Conservation (phyloP, 2,797 vertebrate species). For the Brotula barbata region DNA sequence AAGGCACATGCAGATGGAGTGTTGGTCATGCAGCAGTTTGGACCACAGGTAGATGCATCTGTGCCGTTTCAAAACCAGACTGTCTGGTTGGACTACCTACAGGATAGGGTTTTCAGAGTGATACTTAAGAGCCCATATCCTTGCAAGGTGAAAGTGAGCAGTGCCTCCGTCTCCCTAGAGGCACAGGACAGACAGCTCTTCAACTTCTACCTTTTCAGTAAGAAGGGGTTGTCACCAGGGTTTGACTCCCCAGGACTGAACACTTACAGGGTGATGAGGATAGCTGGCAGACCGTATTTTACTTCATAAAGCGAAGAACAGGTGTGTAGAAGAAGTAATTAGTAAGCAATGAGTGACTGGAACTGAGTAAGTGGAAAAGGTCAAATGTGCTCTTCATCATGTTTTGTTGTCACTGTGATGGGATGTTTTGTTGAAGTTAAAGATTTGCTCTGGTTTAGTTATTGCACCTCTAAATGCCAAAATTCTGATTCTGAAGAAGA, state of each 20-base stretch:
- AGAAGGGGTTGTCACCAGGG: constrained; percentile 85
- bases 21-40: constrained; percentile 92
- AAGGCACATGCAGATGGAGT: constrained; percentile 81
- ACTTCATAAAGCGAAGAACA: no score
- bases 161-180: constrained; percentile 89
- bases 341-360: no score
- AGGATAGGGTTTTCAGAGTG: constrained; percentile 89
- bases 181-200: constrained; percentile 93
- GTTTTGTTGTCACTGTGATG: no score
- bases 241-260: constrained; percentile 94
- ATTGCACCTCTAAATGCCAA: no score
- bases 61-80: no score
- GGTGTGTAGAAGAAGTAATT: no score
- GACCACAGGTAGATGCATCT: constrained; percentile 89
- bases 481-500: no score
- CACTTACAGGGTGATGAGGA: constrained; percentile 88
- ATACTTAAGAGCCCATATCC: constrained; percentile 93
- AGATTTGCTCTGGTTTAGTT: no score
- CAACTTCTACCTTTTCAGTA: constrained; percentile 87
- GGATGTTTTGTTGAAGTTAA: no score
- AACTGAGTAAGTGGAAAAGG: no score
- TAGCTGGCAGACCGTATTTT: constrained; percentile 82
- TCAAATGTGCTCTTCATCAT: no score
- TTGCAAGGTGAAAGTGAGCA: constrained; percentile 85
- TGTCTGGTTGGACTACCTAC: constrained; percentile 88